Percentiles rank a stretch among this genome's conserved stretches.
phyloP scores from a whole-genome alignment of 2,888 invertebrate genomes.

The Tipula confusa region DNA sequence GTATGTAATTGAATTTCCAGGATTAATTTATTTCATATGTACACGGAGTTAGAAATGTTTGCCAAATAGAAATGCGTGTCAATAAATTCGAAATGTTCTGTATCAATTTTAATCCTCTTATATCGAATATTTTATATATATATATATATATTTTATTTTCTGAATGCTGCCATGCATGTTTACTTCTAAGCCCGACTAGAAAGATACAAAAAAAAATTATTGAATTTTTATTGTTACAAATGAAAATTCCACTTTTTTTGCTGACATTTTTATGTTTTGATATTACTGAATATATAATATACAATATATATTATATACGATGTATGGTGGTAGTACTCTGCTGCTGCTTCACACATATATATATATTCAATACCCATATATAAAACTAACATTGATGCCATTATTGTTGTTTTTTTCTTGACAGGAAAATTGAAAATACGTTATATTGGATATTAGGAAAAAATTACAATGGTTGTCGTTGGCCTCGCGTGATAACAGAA shows the following conservation, averaged over 20 bases:
- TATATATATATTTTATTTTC: not conserved
- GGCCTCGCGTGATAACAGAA: slow-evolving; percentile 7
- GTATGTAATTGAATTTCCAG: too few species aligned
- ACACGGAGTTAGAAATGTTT: not conserved
- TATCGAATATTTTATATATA: not conserved
- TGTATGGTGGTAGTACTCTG: not conserved
- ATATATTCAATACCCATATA: not conserved
- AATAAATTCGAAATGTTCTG: not conserved
- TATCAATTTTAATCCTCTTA: not conserved
- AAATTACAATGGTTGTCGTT: slow-evolving; percentile 12
- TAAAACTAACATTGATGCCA: not conserved
- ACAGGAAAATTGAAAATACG: slow-evolving; percentile 20
- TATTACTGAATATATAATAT: not conserved
- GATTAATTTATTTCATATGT: too few species aligned
- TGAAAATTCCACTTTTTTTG: slow-evolving; percentile 12
- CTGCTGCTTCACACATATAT: not conserved
- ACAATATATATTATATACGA: not conserved
- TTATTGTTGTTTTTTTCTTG: not conserved
- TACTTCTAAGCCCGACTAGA: not conserved
- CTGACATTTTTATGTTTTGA: not conserved
- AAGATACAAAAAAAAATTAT: not conserved
- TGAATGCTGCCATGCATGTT: not conserved
- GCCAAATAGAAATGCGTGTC: not conserved
- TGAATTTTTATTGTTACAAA: slow-evolving; percentile 16
- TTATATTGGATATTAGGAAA: not conserved